Conservation (phyloP, 64 coral and sea anemone species). For the Astreopora myriophthalma region DNA sequence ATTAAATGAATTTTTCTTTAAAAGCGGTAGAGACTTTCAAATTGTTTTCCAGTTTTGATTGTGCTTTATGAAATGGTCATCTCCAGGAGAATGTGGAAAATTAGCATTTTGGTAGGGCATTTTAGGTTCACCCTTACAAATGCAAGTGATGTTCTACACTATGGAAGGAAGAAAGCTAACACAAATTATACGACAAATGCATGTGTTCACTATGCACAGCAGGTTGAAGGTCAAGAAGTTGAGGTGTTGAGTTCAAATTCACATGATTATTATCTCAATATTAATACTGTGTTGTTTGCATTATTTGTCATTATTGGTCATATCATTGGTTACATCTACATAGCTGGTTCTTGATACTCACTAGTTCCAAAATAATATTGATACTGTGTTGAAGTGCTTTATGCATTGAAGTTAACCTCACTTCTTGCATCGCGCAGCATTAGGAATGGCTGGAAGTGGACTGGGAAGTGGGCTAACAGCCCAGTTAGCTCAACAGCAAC, state of each 20-base stretch:
- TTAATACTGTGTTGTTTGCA: neutral
- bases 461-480: constrained; percentile 55
- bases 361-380: neutral
- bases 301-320: neutral
- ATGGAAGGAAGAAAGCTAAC: too few relatives aligned
- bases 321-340: neutral
- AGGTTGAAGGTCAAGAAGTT: neutral
- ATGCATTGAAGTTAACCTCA: neutral
- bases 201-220: neutral
- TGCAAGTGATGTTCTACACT: too few relatives aligned
- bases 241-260: constrained; percentile 43
- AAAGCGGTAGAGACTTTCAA: too few relatives aligned
- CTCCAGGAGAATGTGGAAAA: too few relatives aligned
- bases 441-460: neutral
- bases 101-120: too few relatives aligned
- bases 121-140: too few relatives aligned
- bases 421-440: neutral
- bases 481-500: constrained; percentile 88
- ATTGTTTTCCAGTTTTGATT: too few relatives aligned
- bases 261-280: too few relatives aligned
- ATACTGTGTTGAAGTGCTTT: neutral
- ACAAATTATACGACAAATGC: too few relatives aligned
- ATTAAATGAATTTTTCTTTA: too few relatives aligned
- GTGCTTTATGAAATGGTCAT: too few relatives aligned
- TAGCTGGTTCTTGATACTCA: neutral